Evolutionary conservation across 1,140 invertebrate genomes (phyloP).

Genomic region (Drosophila busckii): DNA sequence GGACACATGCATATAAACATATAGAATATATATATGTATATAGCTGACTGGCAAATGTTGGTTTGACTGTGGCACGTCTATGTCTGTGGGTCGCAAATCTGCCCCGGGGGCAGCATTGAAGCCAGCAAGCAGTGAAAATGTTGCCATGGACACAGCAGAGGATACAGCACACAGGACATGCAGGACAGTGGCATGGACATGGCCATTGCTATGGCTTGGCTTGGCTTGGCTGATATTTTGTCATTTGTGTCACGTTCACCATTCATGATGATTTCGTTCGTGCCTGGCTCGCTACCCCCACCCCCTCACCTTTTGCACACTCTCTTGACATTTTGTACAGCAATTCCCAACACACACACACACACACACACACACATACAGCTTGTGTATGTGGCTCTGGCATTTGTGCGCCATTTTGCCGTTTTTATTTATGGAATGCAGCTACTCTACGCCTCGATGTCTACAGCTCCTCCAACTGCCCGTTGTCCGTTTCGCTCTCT

Average conservation of each 20-base stretch:
- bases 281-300: constrained; percentile 10
- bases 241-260: constrained; percentile 74
- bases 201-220: constrained; percentile 52
- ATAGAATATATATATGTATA: too few relatives aligned
- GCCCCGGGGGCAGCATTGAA: constrained; percentile 14
- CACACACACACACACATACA: too few relatives aligned
- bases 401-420: constrained; percentile 72
- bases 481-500: not conserved
- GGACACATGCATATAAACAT: too few relatives aligned
- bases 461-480: not conserved
- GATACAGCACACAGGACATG: constrained; percentile 11
- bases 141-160: constrained; percentile 32
- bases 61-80: constrained; percentile 1
- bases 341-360: too few relatives aligned
- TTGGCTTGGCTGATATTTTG: constrained; percentile 70
- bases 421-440: constrained; percentile 74
- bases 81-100: constrained; percentile 24
- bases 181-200: too few relatives aligned
- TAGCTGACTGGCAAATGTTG: too few relatives aligned
- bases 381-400: constrained; percentile 29
- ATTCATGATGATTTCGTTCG: constrained; percentile 73
- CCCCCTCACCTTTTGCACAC: not conserved
- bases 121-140: constrained; percentile 36
- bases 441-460: constrained; percentile 46
- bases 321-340: too few relatives aligned